phyloP scores from a whole-genome alignment of 2,888 invertebrate species.

The Cerastis leucographa region DNA sequence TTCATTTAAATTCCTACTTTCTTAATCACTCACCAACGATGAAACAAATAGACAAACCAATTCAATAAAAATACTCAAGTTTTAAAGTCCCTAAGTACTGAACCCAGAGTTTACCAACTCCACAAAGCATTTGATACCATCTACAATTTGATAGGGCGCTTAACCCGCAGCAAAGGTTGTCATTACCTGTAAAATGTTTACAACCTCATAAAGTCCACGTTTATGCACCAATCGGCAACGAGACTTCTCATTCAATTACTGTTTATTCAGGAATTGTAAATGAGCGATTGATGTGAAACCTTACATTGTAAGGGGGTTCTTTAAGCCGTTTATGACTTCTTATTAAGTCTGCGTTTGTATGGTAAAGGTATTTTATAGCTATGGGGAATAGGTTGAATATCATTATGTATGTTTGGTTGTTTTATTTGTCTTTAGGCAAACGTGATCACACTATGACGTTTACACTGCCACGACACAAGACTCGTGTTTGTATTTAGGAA shows the following conservation, averaged over 20 bases:
- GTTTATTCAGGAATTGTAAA: constrained; percentile 42
- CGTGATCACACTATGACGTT: background rate
- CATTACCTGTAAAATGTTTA: constrained; percentile 71
- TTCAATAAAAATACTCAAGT: background rate
- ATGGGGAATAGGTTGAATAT: background rate
- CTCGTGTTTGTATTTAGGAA: background rate
- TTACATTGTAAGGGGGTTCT: constrained; percentile 11
- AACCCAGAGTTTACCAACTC: constrained; percentile 21
- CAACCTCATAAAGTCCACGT: constrained; percentile 61
- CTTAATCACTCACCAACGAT: background rate
- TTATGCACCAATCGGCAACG: constrained; percentile 40
- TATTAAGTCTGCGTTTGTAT: constrained; percentile 4
- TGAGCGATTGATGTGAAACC: constrained; percentile 21
- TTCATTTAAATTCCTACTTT: background rate
- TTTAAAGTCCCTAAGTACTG: constrained; percentile 14
- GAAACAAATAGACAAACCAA: background rate
- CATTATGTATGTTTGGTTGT: background rate
- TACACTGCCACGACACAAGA: background rate
- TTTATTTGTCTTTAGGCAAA: background rate
- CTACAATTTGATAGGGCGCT: constrained; percentile 63
- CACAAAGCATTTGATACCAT: constrained; percentile 35
- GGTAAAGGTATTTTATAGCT: background rate
- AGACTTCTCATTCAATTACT: constrained; percentile 52
- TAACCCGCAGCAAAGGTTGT: constrained; percentile 49
- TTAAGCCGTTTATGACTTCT: background rate